These are phyloP conservation scores for Pomacea maculata DNA, from an alignment of 1,140 invertebrate species.

Conservation along the genomic window DNA sequence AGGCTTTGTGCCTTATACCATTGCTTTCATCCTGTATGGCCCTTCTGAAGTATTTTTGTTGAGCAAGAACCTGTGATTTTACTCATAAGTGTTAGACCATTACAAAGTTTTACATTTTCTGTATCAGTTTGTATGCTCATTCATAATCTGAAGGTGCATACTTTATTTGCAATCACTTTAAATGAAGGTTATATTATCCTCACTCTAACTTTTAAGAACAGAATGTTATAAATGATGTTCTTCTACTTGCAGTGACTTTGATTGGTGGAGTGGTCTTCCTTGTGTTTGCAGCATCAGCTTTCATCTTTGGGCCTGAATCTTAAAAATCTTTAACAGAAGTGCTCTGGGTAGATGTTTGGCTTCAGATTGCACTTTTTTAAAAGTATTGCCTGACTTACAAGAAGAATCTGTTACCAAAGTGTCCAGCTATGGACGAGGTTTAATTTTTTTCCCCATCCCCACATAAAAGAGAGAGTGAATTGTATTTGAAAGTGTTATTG, in stretches of 20 bases:
- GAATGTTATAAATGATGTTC: background rate
- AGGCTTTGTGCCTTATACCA: no score
- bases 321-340: background rate
- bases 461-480: no score
- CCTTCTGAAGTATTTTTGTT: background rate
- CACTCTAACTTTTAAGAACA: background rate
- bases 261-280: conserved; percentile 93
- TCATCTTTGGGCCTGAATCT: conserved; percentile 71
- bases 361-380: no score
- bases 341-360: no score
- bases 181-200: no score
- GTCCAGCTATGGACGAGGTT: no score
- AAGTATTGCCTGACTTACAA: no score
- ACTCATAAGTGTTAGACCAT: background rate
- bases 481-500: no score
- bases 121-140: background rate
- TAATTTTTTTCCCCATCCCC: no score
- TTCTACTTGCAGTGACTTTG: conserved; percentile 81
- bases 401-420: no score
- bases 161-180: background rate
- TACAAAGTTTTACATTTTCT: background rate
- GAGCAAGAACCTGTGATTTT: background rate
- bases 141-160: background rate
- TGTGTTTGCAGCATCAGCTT: conserved; percentile 88
- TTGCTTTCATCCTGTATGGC: no score